phyloP scores from a whole-genome alignment of 2,797 vertebrate genomes.

The Taeniopygia guttata region DNA sequence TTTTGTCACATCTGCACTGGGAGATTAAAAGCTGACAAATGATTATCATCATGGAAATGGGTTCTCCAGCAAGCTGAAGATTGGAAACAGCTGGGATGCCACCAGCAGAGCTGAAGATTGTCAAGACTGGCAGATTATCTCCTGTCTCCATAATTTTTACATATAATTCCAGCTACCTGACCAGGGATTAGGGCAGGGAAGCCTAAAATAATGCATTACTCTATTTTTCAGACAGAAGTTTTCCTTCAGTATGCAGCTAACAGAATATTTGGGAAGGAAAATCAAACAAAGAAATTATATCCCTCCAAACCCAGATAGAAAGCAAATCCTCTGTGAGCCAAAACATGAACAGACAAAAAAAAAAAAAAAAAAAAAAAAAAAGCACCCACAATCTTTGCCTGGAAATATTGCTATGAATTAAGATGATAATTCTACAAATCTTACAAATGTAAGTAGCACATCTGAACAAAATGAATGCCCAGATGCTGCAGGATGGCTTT shows the following conservation, averaged over 20 bases:
- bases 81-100: neutral
- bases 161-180: neutral
- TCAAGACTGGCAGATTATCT: neutral
- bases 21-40: constrained; percentile 48
- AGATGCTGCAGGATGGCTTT: neutral
- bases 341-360: neutral
- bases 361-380: neutral
- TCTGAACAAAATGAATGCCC: neutral
- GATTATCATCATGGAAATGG: constrained; percentile 24
- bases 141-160: neutral
- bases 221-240: neutral
- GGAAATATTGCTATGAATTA: neutral
- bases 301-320: neutral
- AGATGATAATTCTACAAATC: neutral
- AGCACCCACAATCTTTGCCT: neutral
- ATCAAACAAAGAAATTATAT: neutral
- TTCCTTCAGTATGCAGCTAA: neutral
- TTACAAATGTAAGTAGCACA: neutral
- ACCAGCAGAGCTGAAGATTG: neutral
- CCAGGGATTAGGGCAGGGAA: neutral
- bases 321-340: neutral
- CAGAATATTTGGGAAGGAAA: neutral
- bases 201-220: neutral
- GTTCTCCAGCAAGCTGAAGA: neutral
- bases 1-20: constrained; percentile 32